Base-by-base conservation (phyloP, 1,140 invertebrate species). In the Elymnias hypermnestra region DNA sequence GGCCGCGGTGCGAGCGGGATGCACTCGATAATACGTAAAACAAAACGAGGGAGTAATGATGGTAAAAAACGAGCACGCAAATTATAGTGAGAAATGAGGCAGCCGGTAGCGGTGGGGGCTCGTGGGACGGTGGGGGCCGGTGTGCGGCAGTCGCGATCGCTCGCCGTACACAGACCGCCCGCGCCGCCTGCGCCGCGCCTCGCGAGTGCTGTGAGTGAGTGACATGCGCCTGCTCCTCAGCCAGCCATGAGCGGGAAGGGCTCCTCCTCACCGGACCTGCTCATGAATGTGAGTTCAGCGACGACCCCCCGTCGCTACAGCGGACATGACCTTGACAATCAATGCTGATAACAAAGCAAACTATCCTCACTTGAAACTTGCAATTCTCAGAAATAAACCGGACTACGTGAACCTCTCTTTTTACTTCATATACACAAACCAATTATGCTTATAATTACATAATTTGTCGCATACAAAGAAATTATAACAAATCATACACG, bases 41-140 rank as follows among this genome's bases (percentile, higher is more conserved):
- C 81, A 84, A 84, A 84, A 84, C 77, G 73, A 78, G 76, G 76
- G 74, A 81, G 81, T 84, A 83, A 84, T 84, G 79, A 84, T 81
- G 76, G 78, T 82, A 84, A 84, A 84, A 84, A 84, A 83, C 77
- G 75, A 82, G 66, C 76, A 83, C 81, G 81, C 78, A 84, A 83
- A 84, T 84, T 83, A 83, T 81, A 82, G 81, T 84, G 81, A 82
- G 81, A 84, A 82, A 84, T 81, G 81, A 81, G 79, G 72, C 75
- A 79, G 75, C 71, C 81, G 81, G 81, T 84, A 84, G 81, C 81
- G 81, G 79, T 83, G 74, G 82, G 77, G 74, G 77, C 68, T 70
- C 53, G 62, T 59, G 55, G 61, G 60, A 58, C 55, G 54, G 72
- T 68, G 75, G 68, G 72, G 69, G 66, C 63, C 51, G 44, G 46